These are phyloP conservation scores for Rhinolophus sinicus DNA, from an alignment of 2,113 vertebrate genomes.

Conservation along the genomic window DNA sequence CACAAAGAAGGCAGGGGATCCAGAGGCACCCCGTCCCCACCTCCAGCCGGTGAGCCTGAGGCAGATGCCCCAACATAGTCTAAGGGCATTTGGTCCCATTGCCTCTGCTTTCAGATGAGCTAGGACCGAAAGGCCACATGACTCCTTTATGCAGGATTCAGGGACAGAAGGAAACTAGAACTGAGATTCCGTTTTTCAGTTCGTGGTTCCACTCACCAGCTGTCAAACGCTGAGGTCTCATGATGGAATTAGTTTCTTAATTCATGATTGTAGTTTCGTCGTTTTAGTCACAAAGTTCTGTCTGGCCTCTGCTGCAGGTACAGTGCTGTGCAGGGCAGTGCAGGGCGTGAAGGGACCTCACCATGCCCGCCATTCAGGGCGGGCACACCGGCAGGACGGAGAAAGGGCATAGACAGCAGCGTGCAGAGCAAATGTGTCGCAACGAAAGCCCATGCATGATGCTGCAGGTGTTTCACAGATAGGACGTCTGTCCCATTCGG, in stretches of 20 bases:
- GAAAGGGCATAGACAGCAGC: background rate
- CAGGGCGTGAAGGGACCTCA: rapidly evolving
- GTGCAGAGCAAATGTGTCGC: rapidly evolving
- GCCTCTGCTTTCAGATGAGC: background rate
- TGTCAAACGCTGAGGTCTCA: background rate
- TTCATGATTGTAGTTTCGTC: background rate
- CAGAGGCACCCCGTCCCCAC: too few relatives aligned
- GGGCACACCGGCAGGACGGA: background rate
- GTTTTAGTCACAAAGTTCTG: rapidly evolving
- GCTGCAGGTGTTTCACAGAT: background rate
- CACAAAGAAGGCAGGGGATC: background rate
- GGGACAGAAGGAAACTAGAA: background rate
- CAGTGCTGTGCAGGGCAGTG: background rate
- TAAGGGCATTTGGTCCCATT: background rate
- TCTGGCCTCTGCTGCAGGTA: rapidly evolving
- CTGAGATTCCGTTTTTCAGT: background rate
- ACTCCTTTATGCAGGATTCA: background rate
- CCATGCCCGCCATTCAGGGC: rapidly evolving
- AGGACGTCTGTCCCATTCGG: background rate
- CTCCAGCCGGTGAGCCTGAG: background rate
- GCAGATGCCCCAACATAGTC: too few relatives aligned
- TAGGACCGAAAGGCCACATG: background rate
- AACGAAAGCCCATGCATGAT: background rate
- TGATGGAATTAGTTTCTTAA: background rate
- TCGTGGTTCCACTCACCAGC: background rate